These are phyloP conservation scores for Leptinotarsa juncta DNA, from an alignment of 2,888 invertebrate genomes.

Conservation along the genomic window DNA sequence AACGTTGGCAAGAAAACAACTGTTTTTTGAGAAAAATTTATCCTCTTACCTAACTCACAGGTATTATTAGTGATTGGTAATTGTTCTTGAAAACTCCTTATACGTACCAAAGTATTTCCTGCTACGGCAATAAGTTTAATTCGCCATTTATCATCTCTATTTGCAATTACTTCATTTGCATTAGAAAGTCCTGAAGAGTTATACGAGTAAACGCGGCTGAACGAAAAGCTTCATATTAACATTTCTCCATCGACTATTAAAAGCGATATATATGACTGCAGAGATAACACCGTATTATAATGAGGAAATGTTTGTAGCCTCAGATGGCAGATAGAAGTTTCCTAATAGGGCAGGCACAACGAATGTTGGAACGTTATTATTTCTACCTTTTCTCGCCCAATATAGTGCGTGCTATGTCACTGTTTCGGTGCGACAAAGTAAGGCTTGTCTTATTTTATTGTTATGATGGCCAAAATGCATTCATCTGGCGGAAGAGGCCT, in stretches of 20 bases:
- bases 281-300: constrained; percentile 26
- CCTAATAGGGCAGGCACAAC: constrained; percentile 28
- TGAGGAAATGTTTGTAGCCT: constrained; percentile 22
- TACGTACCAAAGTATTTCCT: not conserved
- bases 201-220: constrained; percentile 23
- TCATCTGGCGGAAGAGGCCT: not conserved
- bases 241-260: constrained; percentile 24
- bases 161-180: constrained; percentile 37
- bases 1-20: no score
- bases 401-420: constrained; percentile 26
- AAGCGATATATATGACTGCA: constrained; percentile 23
- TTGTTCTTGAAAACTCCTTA: no score
- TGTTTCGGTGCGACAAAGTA: constrained; percentile 13
- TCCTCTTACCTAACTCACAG: no score
- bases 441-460: constrained; percentile 4
- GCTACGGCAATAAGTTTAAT: not conserved
- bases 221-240: constrained; percentile 34
- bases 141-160: constrained; percentile 7
- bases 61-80: no score
- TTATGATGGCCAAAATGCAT: constrained; percentile 5
- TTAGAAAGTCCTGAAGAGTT: constrained; percentile 37
- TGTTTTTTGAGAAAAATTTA: no score
- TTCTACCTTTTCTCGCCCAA: constrained; percentile 24
- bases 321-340: constrained; percentile 27
- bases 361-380: not conserved